Percentiles rank a stretch among this genome's conserved stretches.
Evolutionary conservation across 2,113 vertebrate species (phyloP).

Genomic region (Danionella cerebrum): DNA sequence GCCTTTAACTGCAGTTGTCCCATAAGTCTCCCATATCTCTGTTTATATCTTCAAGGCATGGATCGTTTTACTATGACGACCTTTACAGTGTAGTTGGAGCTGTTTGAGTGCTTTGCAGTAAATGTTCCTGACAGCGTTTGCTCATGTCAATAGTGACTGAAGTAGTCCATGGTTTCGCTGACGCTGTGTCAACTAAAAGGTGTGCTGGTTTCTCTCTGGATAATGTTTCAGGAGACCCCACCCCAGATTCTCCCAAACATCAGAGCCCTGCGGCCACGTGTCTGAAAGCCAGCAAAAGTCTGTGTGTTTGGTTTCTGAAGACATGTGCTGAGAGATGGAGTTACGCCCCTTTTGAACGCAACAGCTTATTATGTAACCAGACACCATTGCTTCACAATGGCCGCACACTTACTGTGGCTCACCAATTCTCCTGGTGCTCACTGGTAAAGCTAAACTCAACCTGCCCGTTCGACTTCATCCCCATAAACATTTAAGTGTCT

Average conservation of each 20-base stretch:
- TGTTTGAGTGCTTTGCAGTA: background rate
- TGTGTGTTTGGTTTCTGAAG: slow-evolving; percentile 30
- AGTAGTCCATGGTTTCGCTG: slow-evolving; percentile 51
- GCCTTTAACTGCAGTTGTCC: background rate
- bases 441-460: background rate
- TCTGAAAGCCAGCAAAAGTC: slow-evolving; percentile 55
- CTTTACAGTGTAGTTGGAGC: slow-evolving; percentile 18
- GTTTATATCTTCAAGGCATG: slow-evolving; percentile 23
- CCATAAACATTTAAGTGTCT: background rate
- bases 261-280: slow-evolving; percentile 44
- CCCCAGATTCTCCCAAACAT: slow-evolving; percentile 11
- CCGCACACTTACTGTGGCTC: slow-evolving; percentile 64
- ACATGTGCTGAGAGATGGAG: slow-evolving; percentile 52
- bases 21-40: slow-evolving; percentile 2
- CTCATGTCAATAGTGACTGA: slow-evolving; percentile 42
- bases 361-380: slow-evolving; percentile 68
- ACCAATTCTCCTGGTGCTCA: background rate
- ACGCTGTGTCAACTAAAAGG: slow-evolving; percentile 61
- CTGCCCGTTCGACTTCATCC: background rate
- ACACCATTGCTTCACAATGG: slow-evolving; percentile 68
- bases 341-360: slow-evolving; percentile 61
- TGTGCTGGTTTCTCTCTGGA: slow-evolving; percentile 64
- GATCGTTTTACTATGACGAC: slow-evolving; percentile 22
- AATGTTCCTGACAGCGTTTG: slow-evolving; percentile 37
- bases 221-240: slow-evolving; percentile 61